These are phyloP conservation scores for Panulirus ornatus DNA, from an alignment of 1,140 invertebrate species.

Conservation along the genomic window DNA sequence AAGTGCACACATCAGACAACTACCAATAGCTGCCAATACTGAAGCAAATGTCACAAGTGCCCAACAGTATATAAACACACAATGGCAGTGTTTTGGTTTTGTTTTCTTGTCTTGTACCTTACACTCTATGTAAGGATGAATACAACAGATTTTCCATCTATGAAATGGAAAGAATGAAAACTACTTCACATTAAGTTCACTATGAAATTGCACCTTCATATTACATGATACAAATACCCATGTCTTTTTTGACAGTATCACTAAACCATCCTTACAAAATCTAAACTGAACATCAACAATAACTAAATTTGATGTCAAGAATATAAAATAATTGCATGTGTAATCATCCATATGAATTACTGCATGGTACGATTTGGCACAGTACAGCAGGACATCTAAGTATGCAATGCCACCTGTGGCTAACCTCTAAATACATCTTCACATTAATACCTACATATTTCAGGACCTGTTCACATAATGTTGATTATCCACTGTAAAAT, in stretches of 20 bases:
- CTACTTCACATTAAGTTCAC: slow-evolving; percentile 34
- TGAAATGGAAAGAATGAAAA: slow-evolving; percentile 41
- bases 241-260: slow-evolving; percentile 17
- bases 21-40: slow-evolving; percentile 10
- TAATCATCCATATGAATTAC: slow-evolving; percentile 47
- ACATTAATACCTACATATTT: slow-evolving; percentile 1
- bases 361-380: slow-evolving; percentile 57
- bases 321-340: slow-evolving; percentile 39
- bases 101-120: slow-evolving; percentile 44
- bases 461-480: neutral
- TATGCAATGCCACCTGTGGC: slow-evolving; percentile 38
- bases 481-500: neutral
- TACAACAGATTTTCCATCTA: slow-evolving; percentile 29
- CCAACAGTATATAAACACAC: slow-evolving; percentile 66
- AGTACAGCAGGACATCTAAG: slow-evolving; percentile 44
- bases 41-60: slow-evolving; percentile 3
- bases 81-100: slow-evolving; percentile 67
- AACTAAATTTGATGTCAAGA: slow-evolving; percentile 8
- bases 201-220: slow-evolving; percentile 61
- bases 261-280: slow-evolving; percentile 36
- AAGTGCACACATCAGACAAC: neutral
- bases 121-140: slow-evolving; percentile 29
- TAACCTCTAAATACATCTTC: neutral
- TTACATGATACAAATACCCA: slow-evolving; percentile 4
- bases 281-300: slow-evolving; percentile 31